Base-by-base conservation (phyloP, 2,888 invertebrate genomes). In the Plebejus melissa region DNA sequence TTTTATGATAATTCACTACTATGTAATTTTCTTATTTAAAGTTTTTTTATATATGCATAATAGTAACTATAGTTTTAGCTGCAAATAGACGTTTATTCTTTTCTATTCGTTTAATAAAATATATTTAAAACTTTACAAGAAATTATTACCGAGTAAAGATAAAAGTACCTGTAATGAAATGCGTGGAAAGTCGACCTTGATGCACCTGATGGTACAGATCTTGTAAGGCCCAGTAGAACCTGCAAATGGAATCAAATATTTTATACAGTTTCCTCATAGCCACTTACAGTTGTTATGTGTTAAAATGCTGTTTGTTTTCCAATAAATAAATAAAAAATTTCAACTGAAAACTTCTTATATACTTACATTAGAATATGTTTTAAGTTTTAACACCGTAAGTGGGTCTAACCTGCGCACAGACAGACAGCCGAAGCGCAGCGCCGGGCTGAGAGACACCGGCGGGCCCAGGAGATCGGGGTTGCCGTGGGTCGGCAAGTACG, bases 171-270 rank as follows among this genome's bases (percentile, higher is more conserved):
- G 93, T 88, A 41, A 94, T 90, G 75, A 86, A 88, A 74, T 94
- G 90, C 4, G 88, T 84, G 0, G 87, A 80, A 1, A 93, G 81
- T 0, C 86, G 84, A 0, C 92, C 93, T 60, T 90, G 93, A 77
- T 95, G 93, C 13, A 96, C 95, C 82, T 94, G 86, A 16, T 87
- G 86, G 83, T 95, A 96, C n/a, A 95, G 84, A 83, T 96, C 95
- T 78, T 95, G 95, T 0, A 96, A 86, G 1, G 92, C 87, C 96
- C 96, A 96, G 84, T 96, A 96, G 84, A 96, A 96, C 69, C 95
- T 94, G 9, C 0, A 22, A 36, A 22, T 3, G 11, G 2, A 11
- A 60, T 28, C 4, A 60, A 60, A 60, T 60, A 4, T 3, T 41
- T 41, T 32, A 70, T 5, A n/a, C 9, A 71, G n/a, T 7, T 22